Evolutionary conservation across 2,797 vertebrate genomes (phyloP), one percentile per base, ranked within the genome.

Genomic region (Neosalanx taihuensis): DNA sequence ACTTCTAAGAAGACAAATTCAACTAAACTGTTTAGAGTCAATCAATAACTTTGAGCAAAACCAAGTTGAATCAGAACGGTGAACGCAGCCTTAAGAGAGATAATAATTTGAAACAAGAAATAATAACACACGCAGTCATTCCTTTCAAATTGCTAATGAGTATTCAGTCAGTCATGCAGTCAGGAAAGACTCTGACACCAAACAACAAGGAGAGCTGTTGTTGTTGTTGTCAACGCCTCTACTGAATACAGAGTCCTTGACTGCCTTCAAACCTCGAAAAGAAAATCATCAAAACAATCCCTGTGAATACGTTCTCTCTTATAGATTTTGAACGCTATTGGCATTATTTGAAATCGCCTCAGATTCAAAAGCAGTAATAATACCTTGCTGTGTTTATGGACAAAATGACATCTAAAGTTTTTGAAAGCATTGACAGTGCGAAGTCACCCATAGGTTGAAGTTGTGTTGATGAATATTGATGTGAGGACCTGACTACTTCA

Each of bases 351-450:
- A 63, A 67, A 64, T 37, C 6, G 30, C 53, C 29, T 33, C 65
- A 20, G 35, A 75, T 30, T 67, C 72, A 56, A 70, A 60, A 58
- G 59, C 17, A 46, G 18, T 12, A 75, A 76, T 53, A 72, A 69
- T 59, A 69, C 3, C 29, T 62, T 30, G 60, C 60, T 33, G 30
- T 33, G 29, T 77, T 33, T 78, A 64, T 5, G 33, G 18, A 35
- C 33, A 37, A 9, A 31, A 64, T 53, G 5, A 64, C 33, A 64
- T 33, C 61, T 35, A 64, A 7, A 64, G 57, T 35, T 67, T 12
- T 71, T 62, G 18, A 3, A 13, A 20, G 46, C 13, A 37, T 20
- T 64, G 57, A 26, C 23, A 56, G 29, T 20, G 18, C 13, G 7
- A n/a, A 18, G 13, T 15, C n/a, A 31, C 12, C 41, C 33, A 15